Percentiles rank a stretch among this genome's conserved stretches.
These are phyloP conservation scores for Orycteropus afer DNA, from an alignment of 2,113 vertebrate species.

Conservation along the genomic window DNA sequence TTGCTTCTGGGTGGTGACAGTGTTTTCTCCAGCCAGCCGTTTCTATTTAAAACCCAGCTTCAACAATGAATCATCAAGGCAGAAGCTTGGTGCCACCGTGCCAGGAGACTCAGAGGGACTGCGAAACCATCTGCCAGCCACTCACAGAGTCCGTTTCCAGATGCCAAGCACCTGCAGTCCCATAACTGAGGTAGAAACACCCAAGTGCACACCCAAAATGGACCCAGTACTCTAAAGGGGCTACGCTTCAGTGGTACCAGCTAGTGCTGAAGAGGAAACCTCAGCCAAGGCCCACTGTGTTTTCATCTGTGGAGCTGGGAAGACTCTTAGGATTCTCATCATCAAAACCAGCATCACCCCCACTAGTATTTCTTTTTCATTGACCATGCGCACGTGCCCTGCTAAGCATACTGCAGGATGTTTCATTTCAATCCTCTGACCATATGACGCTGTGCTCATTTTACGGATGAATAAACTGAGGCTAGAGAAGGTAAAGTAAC, in stretches of 20 bases:
- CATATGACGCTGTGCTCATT: neutral
- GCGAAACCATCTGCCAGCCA: neutral
- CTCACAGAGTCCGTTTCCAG: neutral
- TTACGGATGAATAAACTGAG: neutral
- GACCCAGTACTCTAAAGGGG: neutral
- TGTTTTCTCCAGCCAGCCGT: constrained; percentile 3
- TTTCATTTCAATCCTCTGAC: neutral
- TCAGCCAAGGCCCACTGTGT: neutral
- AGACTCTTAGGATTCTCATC: neutral
- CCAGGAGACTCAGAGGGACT: neutral
- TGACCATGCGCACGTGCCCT: neutral
- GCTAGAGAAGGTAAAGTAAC: neutral
- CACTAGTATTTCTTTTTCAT: neutral
- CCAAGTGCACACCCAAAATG: no score
- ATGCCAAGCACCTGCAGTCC: neutral
- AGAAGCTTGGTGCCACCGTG: constrained; percentile 18
- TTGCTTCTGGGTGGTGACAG: constrained; percentile 12
- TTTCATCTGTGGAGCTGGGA: neutral
- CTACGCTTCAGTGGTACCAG: neutral
- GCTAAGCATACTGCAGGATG: neutral
- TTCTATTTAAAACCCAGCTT: constrained; percentile 28
- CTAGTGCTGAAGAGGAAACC: neutral
- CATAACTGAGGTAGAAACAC: fast-evolving
- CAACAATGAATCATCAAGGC: constrained; percentile 54
- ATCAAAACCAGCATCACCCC: neutral